Evolutionary conservation across 1,140 invertebrate genomes (phyloP), one percentile per base, ranked within the genome.

Genomic region (Aphis craccivora): DNA sequence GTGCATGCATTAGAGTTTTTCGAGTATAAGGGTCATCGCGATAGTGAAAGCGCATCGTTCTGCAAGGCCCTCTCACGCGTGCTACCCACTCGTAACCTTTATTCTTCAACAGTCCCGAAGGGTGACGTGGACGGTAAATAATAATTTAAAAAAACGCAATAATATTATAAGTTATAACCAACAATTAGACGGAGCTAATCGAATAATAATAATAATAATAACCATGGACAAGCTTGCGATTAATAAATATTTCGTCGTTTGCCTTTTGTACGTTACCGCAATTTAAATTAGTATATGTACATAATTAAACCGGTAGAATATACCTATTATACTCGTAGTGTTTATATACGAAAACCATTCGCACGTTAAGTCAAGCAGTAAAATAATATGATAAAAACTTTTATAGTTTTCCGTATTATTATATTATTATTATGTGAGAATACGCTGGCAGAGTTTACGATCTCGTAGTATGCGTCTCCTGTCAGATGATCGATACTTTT

Each of bases 1-100:
- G 37, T 3, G 37, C 23, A 86, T 23, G 37, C 9, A 84, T 86
- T 86, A 40, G 23, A 23, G 23, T 86, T 25, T 86, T 25, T 23
- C 83, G 22, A 86, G 83, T 25, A 40, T 40, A 86, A 25, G 83
- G 83, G 83, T 86, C 83, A 86, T 86, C 83, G 83, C 83, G 83
- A 86, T 86, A 84, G 81, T 3, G 22, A 83, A 23, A 37, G 40
- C 83, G 23, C 40, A 25, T 84, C 81, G 40, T 3, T 37, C 23
- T 84, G 35, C n/a, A 11, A 25, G 25, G 60, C 14, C 60, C 2
- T 14, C 60, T n/a, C 30, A 30, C 30, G 60, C 4, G n/a, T 76
- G 30, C 60, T 76, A 76, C 4, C 60, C 30, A 76, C 60, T n/a
- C 30, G 5, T 76, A 18, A 76, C 30, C 60, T 76, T n/a, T 67